Evolutionary conservation across 2,113 vertebrate genomes (phyloP).

Genomic region (Arvicanthis niloticus): DNA sequence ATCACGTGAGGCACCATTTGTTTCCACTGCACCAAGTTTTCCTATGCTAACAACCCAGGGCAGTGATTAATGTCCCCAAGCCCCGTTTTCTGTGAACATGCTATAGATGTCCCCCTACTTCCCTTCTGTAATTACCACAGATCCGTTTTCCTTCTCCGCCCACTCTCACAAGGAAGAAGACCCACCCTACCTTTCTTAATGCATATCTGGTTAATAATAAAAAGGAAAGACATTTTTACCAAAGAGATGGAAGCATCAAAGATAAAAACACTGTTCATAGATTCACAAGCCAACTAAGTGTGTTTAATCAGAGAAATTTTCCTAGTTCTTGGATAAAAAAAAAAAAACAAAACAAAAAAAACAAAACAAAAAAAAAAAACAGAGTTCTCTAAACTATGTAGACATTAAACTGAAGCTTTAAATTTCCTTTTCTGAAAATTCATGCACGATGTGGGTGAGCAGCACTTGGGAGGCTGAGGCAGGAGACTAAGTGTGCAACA

Average conservation of each 20-base stretch:
- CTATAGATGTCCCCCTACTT: not conserved
- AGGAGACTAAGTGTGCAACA: not conserved
- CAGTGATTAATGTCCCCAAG: not conserved
- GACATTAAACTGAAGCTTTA: not conserved
- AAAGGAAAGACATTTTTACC: constrained; percentile 6
- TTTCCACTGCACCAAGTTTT: not conserved
- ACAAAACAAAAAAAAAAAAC: not conserved
- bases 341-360: not conserved
- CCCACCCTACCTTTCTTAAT: not conserved
- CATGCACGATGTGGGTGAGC: too few relatives aligned
- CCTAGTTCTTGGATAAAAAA: not conserved
- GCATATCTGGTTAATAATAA: not conserved
- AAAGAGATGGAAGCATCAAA: constrained; percentile 46
- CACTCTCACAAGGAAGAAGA: not conserved
- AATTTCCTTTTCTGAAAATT: not conserved
- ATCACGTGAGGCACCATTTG: not conserved
- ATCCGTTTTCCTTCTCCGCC: too few relatives aligned
- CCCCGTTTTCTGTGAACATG: not conserved
- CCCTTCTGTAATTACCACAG: not conserved
- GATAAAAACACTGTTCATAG: constrained; percentile 15
- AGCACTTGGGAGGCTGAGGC: not conserved
- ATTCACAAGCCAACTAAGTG: not conserved
- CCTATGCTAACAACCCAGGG: not conserved
- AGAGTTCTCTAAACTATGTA: constrained; percentile 40
- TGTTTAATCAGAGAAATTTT: constrained; percentile 51